Evolutionary conservation across 2,113 vertebrate genomes (phyloP).

Genomic region (Barbus barbus): DNA sequence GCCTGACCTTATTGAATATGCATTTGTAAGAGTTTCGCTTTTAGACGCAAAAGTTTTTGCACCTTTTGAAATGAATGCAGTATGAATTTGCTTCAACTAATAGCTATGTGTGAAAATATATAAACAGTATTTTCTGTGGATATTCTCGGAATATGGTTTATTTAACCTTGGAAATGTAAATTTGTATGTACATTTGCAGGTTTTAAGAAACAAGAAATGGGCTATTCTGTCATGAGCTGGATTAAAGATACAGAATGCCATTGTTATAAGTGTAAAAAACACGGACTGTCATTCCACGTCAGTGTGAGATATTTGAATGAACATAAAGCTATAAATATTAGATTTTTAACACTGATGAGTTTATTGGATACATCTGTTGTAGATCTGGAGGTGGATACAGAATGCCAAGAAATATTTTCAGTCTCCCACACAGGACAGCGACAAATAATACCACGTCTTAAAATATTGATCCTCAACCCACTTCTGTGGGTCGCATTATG

Average conservation of each 20-base stretch:
- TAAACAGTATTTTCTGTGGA: too few species aligned
- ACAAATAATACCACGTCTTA: slow-evolving; percentile 32
- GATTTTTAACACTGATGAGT: slow-evolving; percentile 8
- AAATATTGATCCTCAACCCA: slow-evolving; percentile 10
- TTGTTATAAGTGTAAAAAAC: too few species aligned
- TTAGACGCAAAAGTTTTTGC: too few species aligned
- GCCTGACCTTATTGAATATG: too few species aligned
- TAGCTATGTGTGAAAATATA: too few species aligned
- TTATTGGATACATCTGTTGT: not conserved
- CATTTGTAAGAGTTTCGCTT: too few species aligned
- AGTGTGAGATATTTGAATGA: not conserved
- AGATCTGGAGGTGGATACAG: not conserved
- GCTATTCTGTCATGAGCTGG: not conserved
- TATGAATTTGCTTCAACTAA: too few species aligned
- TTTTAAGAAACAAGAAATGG: not conserved
- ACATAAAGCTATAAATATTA: not conserved
- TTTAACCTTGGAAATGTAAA: too few species aligned
- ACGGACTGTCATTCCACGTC: too few species aligned
- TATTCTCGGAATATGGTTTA: too few species aligned
- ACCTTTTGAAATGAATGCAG: too few species aligned
- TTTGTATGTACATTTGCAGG: too few species aligned
- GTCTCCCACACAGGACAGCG: slow-evolving; percentile 46
- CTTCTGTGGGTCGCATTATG: not conserved
- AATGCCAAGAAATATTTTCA: slow-evolving; percentile 31
- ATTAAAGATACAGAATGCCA: not conserved